phyloP scores from a whole-genome alignment of 1,140 invertebrate genomes.

The Megalopta genalis region DNA sequence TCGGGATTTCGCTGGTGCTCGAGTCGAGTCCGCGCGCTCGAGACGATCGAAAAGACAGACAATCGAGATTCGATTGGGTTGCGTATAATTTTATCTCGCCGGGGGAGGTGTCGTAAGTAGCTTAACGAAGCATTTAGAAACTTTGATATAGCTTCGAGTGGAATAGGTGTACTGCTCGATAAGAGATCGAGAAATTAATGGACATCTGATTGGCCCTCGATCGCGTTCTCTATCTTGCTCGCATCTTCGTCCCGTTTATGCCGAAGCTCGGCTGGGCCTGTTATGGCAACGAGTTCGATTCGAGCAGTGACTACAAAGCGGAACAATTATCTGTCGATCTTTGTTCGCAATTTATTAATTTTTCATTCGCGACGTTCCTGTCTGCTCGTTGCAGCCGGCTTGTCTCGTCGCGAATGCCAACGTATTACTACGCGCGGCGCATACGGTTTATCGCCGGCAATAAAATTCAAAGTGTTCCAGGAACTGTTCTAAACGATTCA shows the following conservation, averaged over 20 bases:
- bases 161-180: too few relatives aligned
- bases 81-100: too few relatives aligned
- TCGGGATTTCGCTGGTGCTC: too few relatives aligned
- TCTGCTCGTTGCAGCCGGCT: not conserved
- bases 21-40: too few relatives aligned
- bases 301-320: constrained; percentile 78
- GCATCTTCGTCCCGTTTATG: constrained; percentile 86
- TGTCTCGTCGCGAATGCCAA: not conserved
- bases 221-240: constrained; percentile 80
- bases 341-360: not conserved
- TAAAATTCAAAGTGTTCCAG: constrained; percentile 27
- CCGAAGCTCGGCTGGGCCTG: constrained; percentile 86
- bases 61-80: too few relatives aligned
- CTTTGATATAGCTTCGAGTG: too few relatives aligned
- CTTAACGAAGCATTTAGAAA: too few relatives aligned
- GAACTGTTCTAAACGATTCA: constrained; percentile 33
- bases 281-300: constrained; percentile 87
- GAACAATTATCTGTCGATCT: not conserved
- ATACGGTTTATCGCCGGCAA: constrained; percentile 14
- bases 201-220: too few relatives aligned
- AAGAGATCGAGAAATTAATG: too few relatives aligned
- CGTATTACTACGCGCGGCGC: not conserved
- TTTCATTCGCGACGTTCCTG: not conserved
- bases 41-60: not conserved
- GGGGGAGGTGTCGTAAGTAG: too few relatives aligned